Percentiles rank a stretch among this genome's conserved stretches.
Evolutionary conservation across 1,140 invertebrate genomes (phyloP).

Genomic region (Achatina immaculata): DNA sequence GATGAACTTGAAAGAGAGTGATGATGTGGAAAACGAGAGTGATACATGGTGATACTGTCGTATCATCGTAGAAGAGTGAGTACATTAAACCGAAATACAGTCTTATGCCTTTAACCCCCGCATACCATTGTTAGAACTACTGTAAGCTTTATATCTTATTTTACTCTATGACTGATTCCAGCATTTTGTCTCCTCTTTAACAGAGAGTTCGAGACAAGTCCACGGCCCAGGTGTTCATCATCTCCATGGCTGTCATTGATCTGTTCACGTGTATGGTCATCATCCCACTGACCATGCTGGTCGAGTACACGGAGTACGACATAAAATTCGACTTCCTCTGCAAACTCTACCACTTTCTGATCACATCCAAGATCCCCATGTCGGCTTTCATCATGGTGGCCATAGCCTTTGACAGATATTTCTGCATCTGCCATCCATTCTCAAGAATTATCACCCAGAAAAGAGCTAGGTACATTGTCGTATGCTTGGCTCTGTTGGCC

Average conservation of each 20-base stretch:
- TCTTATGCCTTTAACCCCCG: no score
- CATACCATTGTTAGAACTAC: no score
- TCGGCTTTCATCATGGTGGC: constrained; percentile 69
- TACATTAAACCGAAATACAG: no score
- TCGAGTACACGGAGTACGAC: constrained; percentile 54
- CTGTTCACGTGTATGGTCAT: constrained; percentile 65
- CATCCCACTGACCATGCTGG: constrained; percentile 64
- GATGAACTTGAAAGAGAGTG: no score
- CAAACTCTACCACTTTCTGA: constrained; percentile 67
- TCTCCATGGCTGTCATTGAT: constrained; percentile 66
- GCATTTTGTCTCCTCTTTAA: no score
- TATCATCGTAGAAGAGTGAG: no score
- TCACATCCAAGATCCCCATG: constrained; percentile 66
- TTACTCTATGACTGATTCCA: no score
- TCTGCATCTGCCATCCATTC: constrained; percentile 69
- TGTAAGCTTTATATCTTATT: no score
- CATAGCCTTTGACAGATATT: constrained; percentile 68
- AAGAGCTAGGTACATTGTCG: constrained; percentile 52
- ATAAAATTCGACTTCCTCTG: constrained; percentile 63
- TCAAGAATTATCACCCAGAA: constrained; percentile 41
- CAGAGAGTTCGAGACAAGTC: constrained; percentile 58
- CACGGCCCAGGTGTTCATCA: constrained; percentile 67
- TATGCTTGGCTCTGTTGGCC: constrained; percentile 56
- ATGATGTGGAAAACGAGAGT: no score
- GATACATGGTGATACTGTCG: no score